phyloP scores from a whole-genome alignment of 1,140 invertebrate species.

The Heliconius congener region DNA sequence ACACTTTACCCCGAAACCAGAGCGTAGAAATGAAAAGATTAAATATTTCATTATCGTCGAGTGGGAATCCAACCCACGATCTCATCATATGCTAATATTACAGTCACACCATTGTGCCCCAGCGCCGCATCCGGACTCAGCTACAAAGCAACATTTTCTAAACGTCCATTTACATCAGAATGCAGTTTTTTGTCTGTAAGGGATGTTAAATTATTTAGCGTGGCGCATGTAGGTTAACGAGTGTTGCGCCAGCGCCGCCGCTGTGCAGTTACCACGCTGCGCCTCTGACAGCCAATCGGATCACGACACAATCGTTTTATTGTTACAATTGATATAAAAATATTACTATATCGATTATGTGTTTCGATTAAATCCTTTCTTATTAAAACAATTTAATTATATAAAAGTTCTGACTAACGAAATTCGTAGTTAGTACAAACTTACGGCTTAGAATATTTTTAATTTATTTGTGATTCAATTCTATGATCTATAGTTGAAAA shows the following conservation, averaged over 20 bases:
- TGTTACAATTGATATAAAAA: constrained; percentile 42
- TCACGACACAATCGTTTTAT: constrained; percentile 47
- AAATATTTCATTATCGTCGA: too few species aligned
- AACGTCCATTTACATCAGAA: neutral
- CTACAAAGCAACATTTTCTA: neutral
- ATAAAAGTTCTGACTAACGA: constrained; percentile 7
- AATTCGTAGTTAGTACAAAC: constrained; percentile 14
- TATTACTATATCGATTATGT: constrained; percentile 32
- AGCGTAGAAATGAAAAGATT: too few species aligned
- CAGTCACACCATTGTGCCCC: too few species aligned
- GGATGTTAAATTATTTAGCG: constrained; percentile 52
- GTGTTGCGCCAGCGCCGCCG: constrained; percentile 54
- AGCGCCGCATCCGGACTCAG: too few species aligned
- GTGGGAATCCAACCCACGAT: too few species aligned
- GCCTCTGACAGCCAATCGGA: constrained; percentile 46
- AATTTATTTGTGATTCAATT: neutral
- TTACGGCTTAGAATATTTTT: neutral
- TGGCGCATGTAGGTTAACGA: constrained; percentile 71
- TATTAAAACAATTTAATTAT: constrained; percentile 11
- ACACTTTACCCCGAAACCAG: too few species aligned
- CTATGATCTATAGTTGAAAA: neutral
- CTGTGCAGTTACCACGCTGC: constrained; percentile 40
- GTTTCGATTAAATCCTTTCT: constrained; percentile 29
- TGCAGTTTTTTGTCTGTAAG: constrained; percentile 25
- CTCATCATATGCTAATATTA: too few species aligned